These are phyloP conservation scores for Drosophila cognata DNA, from an alignment of 2,888 invertebrate species.

Conservation along the genomic window DNA sequence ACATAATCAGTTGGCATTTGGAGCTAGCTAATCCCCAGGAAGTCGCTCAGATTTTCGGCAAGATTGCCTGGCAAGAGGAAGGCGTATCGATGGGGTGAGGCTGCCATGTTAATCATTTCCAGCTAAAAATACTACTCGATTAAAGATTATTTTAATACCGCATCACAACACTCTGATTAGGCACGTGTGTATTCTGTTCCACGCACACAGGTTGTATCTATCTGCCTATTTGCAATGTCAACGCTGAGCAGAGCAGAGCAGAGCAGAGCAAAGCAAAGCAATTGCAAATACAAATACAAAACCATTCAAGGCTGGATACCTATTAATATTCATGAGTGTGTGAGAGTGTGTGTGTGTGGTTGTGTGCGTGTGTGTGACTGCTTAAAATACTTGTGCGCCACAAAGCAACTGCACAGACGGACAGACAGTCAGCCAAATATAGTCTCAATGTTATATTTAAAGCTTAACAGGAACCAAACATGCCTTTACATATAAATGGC, in stretches of 20 bases:
- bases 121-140: slow-evolving; percentile 62
- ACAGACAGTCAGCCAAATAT: neutral
- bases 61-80: slow-evolving; percentile 55
- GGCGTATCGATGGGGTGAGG: slow-evolving; percentile 30
- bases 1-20: slow-evolving; percentile 48
- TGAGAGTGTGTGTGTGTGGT: slow-evolving; percentile 32
- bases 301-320: slow-evolving; percentile 24
- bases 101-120: slow-evolving; percentile 57
- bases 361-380: slow-evolving; percentile 33
- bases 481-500: slow-evolving; percentile 20
- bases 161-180: slow-evolving; percentile 75
- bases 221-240: slow-evolving; percentile 69
- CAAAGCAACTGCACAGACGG: slow-evolving; percentile 25
- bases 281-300: slow-evolving; percentile 69
- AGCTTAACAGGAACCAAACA: slow-evolving; percentile 55
- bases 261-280: slow-evolving; percentile 50
- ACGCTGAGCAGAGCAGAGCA: slow-evolving; percentile 27
- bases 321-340: slow-evolving; percentile 74
- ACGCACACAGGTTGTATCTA: slow-evolving; percentile 9
- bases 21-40: slow-evolving; percentile 70
- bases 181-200: slow-evolving; percentile 61
- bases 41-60: slow-evolving; percentile 72
- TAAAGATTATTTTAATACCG: slow-evolving; percentile 71
- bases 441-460: slow-evolving; percentile 51
- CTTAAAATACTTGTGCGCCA: slow-evolving; percentile 63